These are phyloP conservation scores for Palaemon carinicauda DNA, from an alignment of 1,140 invertebrate species.

Conservation along the genomic window DNA sequence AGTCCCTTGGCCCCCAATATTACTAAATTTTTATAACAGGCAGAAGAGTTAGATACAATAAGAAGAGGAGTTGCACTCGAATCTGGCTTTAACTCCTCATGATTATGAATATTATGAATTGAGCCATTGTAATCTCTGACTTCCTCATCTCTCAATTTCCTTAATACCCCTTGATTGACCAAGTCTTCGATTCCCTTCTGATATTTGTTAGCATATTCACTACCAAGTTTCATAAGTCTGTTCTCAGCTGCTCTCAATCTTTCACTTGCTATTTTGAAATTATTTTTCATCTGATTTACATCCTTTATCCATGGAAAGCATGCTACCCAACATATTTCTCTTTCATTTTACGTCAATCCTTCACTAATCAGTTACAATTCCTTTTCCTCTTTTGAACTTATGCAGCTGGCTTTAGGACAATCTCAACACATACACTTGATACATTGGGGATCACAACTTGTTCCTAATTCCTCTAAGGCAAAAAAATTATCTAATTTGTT, in stretches of 20 bases:
- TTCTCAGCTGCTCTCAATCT: neutral
- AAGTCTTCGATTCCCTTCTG: neutral
- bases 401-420: too few relatives aligned
- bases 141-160: neutral
- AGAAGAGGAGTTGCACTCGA: neutral
- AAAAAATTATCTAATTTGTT: too few relatives aligned
- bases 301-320: neutral
- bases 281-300: neutral
- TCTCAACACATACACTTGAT: too few relatives aligned
- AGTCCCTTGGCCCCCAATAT: too few relatives aligned
- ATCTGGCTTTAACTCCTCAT: neutral
- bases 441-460: too few relatives aligned
- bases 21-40: too few relatives aligned
- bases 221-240: neutral
- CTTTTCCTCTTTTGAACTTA: too few relatives aligned
- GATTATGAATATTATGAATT: neutral
- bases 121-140: slow-evolving; percentile 8
- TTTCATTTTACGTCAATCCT: neutral
- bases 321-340: neutral
- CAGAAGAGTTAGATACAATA: neutral
- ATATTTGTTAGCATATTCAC: neutral
- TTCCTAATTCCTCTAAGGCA: neutral
- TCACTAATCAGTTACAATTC: neutral
- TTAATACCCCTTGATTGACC: neutral
- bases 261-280: neutral